Base-by-base conservation (phyloP, 2,888 invertebrate species). In the Tenthredo notha region DNA sequence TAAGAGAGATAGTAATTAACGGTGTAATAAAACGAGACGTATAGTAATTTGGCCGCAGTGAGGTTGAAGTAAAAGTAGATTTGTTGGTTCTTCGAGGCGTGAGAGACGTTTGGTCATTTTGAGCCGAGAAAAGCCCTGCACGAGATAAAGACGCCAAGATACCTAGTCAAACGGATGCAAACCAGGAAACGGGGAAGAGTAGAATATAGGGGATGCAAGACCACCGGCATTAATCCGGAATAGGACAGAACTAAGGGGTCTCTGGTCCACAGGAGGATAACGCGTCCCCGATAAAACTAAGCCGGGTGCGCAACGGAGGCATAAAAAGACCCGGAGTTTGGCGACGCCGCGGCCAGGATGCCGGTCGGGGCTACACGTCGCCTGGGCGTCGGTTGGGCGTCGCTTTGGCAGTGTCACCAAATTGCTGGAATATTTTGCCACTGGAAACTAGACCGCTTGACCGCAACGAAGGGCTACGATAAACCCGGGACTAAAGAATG, bases 341-440 rank as follows among this genome's bases (percentile, higher is more conserved):
- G 7, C 78, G 78, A 40, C 40, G 40, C 78, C 61, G 61, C 12
- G 61, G 61, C 61, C 12, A 10, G 33, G 33, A 2, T 4, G 33
- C 12, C 54, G 10, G 50, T 77, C 77, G 33, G 29, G 50, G 15
- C 29, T 29, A 43, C 25, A n/a, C 50, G 25, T 77, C 40, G 33
- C 70, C 43, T 47, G 9, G 77, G 50, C 50, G 75, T 77, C 50
- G 75, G 89, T 91, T 89, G 91, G 78, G 61, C 80, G 61, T 80
- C 80, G 80, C 89, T 91, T 54, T 88, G 91, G 90, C 90, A 90
- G 90, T 91, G 92, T 91, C 90, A 90, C 90, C 91, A 91, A 92
- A 92, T 91, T 90, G 91, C 90, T 91, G 88, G 90, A 92, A 92
- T 92, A 91, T 92, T 92, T 92, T 90, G 89, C 87, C 88, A 87